Conservation (phyloP, 2,888 invertebrate species). For the Crepidodera aurea region DNA sequence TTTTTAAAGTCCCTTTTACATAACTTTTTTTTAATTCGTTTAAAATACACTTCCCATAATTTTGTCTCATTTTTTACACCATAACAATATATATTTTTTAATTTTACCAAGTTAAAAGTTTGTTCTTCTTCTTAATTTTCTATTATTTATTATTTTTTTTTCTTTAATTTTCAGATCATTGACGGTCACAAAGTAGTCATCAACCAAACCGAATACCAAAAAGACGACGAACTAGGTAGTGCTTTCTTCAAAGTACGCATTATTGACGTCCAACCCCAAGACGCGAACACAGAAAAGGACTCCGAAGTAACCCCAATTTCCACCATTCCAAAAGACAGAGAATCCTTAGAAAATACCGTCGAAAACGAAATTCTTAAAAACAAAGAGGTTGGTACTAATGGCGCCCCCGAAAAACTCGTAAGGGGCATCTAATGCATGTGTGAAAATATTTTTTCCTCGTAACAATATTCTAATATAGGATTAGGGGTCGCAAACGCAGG, state of each 20-base stretch:
- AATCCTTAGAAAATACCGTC: constrained; percentile 51
- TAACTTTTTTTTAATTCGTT: too few species aligned
- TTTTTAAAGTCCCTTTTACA: too few species aligned
- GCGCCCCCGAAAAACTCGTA: constrained; percentile 53
- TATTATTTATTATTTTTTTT: too few species aligned
- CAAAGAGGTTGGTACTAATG: constrained; percentile 55
- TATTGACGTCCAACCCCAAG: constrained; percentile 62
- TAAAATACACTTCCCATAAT: too few species aligned
- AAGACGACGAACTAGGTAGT: constrained; percentile 53
- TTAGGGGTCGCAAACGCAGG: background rate
- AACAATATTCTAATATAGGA: constrained; percentile 19
- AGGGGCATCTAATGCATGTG: constrained; percentile 34
- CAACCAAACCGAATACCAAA: constrained; percentile 65
- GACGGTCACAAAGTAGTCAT: constrained; percentile 65
- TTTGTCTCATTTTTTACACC: too few species aligned
- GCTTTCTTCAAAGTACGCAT: constrained; percentile 61
- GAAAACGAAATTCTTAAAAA: constrained; percentile 56
- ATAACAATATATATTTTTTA: too few species aligned
- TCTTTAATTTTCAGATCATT: constrained; percentile 59
- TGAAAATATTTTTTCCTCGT: constrained; percentile 1
- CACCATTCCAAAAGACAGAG: constrained; percentile 44
- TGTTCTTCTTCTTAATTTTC: too few species aligned
- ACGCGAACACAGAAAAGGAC: constrained; percentile 44
- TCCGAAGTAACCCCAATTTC: constrained; percentile 39
- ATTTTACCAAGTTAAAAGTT: too few species aligned